Percentiles rank a stretch among this genome's conserved stretches.
phyloP scores from a whole-genome alignment of 2,797 vertebrate genomes.

The Fistularia commersonii region DNA sequence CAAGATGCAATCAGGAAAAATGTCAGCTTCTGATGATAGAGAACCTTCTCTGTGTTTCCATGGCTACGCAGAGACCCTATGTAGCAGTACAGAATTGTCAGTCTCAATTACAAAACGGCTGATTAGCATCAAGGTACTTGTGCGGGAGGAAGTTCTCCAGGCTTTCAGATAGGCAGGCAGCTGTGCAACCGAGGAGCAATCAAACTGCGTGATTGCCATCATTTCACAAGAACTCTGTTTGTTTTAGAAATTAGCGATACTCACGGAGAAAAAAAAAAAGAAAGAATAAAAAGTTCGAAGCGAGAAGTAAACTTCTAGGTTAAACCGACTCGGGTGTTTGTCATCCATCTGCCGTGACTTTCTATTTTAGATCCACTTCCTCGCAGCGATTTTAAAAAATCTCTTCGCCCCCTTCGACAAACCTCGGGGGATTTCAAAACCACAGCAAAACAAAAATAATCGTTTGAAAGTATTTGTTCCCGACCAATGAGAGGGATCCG shows the following conservation, averaged over 20 bases:
- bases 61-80: conserved; percentile 54
- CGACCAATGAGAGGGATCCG: conserved; percentile 10
- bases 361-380: too few species aligned
- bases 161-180: conserved; percentile 68
- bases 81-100: conserved; percentile 45
- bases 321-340: neutral
- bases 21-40: conserved; percentile 35
- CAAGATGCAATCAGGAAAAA: conserved; percentile 34
- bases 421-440: neutral
- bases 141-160: conserved; percentile 70
- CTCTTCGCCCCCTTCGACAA: too few species aligned
- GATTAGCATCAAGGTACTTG: conserved; percentile 78
- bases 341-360: too few species aligned
- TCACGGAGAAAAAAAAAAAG: conserved; percentile 39
- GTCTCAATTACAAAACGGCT: conserved; percentile 72
- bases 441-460: conserved; percentile 7
- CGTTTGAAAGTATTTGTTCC: conserved; percentile 18
- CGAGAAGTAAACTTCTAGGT: conserved; percentile 37
- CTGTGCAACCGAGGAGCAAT: conserved; percentile 69
- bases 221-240: conserved; percentile 62
- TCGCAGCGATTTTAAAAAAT: too few species aligned
- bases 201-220: conserved; percentile 71
- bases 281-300: conserved; percentile 23
- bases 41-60: conserved; percentile 62
- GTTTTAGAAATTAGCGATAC: conserved; percentile 54